Percentiles rank a stretch among this genome's conserved stretches.
These are phyloP conservation scores for Leptonema lineaticorne DNA, from an alignment of 1,140 invertebrate genomes.

Conservation along the genomic window DNA sequence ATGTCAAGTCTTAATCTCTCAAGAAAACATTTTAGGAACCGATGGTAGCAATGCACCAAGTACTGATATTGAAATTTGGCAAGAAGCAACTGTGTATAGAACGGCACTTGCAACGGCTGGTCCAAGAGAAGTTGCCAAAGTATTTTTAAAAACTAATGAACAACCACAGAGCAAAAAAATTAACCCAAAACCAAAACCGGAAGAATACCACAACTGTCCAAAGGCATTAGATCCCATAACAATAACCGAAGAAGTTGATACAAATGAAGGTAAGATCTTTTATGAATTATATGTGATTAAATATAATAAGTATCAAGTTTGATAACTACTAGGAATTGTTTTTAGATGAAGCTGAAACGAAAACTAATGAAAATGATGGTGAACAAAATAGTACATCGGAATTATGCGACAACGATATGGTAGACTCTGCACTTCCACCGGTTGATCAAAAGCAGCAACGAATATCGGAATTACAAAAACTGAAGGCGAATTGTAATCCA, in stretches of 20 bases:
- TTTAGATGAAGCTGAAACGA: constrained; percentile 49
- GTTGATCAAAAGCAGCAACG: constrained; percentile 63
- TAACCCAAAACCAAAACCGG: constrained; percentile 28
- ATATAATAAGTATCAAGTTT: not conserved
- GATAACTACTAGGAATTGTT: not conserved
- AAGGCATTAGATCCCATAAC: constrained; percentile 33
- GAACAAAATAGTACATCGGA: constrained; percentile 55
- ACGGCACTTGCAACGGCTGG: constrained; percentile 65
- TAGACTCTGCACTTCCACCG: constrained; percentile 68
- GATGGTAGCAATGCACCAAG: constrained; percentile 60
- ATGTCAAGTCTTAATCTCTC: constrained; percentile 81
- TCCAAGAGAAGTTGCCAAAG: constrained; percentile 47
- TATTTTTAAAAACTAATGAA: constrained; percentile 39
- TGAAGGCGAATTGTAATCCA: constrained; percentile 79
- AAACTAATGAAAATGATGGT: constrained; percentile 47
- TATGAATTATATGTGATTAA: not conserved
- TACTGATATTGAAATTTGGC: constrained; percentile 77
- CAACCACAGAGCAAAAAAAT: constrained; percentile 33
- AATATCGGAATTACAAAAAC: constrained; percentile 67
- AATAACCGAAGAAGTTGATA: constrained; percentile 2
- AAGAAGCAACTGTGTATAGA: constrained; percentile 65
- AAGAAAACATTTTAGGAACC: constrained; percentile 63
- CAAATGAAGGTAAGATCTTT: not conserved
- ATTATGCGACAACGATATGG: constrained; percentile 63
- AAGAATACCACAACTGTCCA: constrained; percentile 38